These are phyloP conservation scores for Podarcis cretensis DNA, from an alignment of 2,113 vertebrate genomes.

Conservation along the genomic window DNA sequence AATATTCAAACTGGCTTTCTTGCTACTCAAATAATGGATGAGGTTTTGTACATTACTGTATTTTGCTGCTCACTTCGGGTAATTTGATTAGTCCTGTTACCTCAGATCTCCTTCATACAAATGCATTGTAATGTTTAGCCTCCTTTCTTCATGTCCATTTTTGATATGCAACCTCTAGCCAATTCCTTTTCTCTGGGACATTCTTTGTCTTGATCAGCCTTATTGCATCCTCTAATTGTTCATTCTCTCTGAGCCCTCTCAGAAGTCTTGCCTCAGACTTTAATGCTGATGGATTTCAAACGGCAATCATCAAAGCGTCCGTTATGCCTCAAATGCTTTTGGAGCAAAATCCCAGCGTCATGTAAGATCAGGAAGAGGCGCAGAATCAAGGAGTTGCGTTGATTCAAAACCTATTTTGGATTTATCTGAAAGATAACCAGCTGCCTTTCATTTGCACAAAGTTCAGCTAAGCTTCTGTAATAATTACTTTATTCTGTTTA, in stretches of 20 bases:
- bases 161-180: constrained; percentile 29
- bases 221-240: constrained; percentile 54
- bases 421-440: constrained; percentile 45
- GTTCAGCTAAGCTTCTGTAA: constrained; percentile 55
- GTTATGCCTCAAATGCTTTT: constrained; percentile 49
- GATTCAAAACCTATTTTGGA: constrained; percentile 34
- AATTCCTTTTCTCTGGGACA: constrained; percentile 45
- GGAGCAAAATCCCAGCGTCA: constrained; percentile 41
- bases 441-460: constrained; percentile 46
- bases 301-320: constrained; percentile 48
- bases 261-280: constrained; percentile 37
- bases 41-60: neutral
- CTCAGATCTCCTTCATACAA: constrained; percentile 27
- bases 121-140: constrained; percentile 17
- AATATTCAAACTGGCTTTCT: neutral
- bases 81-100: constrained; percentile 22
- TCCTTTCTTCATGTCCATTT: constrained; percentile 22
- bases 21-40: constrained; percentile 15
- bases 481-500: constrained; percentile 50
- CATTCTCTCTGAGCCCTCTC: constrained; percentile 44
- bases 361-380: constrained; percentile 28
- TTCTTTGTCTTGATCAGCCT: constrained; percentile 55
- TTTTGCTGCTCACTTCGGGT: neutral
- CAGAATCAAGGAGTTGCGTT: constrained; percentile 46
- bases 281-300: constrained; percentile 23